phyloP scores from a whole-genome alignment of 2,797 vertebrate species.

The Taenioides sp. region DNA sequence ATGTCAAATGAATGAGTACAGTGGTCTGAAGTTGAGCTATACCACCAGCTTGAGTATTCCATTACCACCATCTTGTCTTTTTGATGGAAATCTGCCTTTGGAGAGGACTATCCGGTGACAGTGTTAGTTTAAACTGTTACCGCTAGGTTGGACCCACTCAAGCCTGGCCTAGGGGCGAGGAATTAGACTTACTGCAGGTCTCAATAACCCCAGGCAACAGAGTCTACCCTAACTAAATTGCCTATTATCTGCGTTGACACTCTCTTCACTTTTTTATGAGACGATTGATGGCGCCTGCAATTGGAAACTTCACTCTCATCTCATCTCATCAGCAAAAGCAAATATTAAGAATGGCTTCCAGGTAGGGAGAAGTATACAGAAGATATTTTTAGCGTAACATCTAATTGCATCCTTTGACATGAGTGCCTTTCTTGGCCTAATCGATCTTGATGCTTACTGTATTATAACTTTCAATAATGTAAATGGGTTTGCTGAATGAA shows the following conservation, averaged over 20 bases:
- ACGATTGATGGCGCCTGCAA: conserved; percentile 43
- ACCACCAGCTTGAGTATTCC: conserved; percentile 23
- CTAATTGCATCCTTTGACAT: conserved; percentile 67
- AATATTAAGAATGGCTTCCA: conserved; percentile 46
- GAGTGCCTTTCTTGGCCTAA: conserved; percentile 53
- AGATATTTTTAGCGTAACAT: conserved; percentile 34
- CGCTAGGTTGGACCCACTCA: conserved; percentile 40
- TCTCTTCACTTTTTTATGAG: conserved; percentile 56
- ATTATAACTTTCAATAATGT: conserved; percentile 58
- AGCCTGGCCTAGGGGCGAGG: conserved; percentile 42
- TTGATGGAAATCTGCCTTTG: conserved; percentile 37
- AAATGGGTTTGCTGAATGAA: conserved; percentile 56
- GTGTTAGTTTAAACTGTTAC: conserved; percentile 45
- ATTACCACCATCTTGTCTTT: conserved; percentile 16
- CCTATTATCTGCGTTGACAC: conserved; percentile 62
- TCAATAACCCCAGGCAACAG: conserved; percentile 49
- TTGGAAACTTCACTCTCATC: conserved; percentile 39
- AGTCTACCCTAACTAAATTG: conserved; percentile 42
- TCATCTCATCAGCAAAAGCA: conserved; percentile 47
- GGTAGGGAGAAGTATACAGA: conserved; percentile 13
- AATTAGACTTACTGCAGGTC: conserved; percentile 54
- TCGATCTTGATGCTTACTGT: conserved; percentile 42
- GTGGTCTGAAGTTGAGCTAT: not conserved
- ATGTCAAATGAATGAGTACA: not conserved
- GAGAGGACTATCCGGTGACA: conserved; percentile 56